A percentile compares a stretch with the other conserved stretches of the same genome.
phyloP scores from a whole-genome alignment of 2,888 invertebrate genomes.

The Lasioglossum malachurum region DNA sequence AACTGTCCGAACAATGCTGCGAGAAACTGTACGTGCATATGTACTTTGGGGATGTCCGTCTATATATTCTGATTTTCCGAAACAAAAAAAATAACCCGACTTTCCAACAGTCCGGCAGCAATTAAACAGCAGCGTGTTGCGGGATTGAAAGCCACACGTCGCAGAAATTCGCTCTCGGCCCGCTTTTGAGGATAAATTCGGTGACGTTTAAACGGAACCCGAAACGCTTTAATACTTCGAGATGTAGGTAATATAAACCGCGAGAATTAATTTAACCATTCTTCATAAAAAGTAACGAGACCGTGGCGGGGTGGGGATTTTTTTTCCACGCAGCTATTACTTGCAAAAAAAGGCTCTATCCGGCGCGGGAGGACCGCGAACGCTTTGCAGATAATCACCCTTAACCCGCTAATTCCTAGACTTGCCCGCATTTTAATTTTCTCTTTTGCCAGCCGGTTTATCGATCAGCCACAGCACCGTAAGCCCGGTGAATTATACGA shows the following conservation, averaged over 20 bases:
- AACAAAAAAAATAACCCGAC: not conserved
- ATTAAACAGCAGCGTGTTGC: not conserved
- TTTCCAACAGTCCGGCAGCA: not conserved
- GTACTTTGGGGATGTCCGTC: too few species aligned
- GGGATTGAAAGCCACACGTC: not conserved
- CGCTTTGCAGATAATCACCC: conserved; percentile 43
- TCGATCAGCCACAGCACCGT: conserved; percentile 44
- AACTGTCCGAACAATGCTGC: not conserved
- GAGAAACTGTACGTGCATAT: not conserved
- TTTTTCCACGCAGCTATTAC: not conserved
- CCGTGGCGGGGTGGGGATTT: not conserved
- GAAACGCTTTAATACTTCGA: conserved; percentile 9
- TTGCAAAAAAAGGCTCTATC: not conserved
- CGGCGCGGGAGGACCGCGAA: not conserved
- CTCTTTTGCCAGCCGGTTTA: conserved; percentile 52
- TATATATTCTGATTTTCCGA: too few species aligned
- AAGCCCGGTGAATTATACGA: conserved; percentile 37
- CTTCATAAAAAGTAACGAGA: conserved; percentile 16
- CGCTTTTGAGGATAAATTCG: not conserved
- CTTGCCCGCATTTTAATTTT: conserved; percentile 53
- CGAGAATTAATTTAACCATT: conserved; percentile 17
- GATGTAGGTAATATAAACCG: conserved; percentile 1
- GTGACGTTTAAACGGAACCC: not conserved
- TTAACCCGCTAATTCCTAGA: conserved; percentile 43
- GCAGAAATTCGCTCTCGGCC: not conserved